Evolutionary conservation across 2,888 invertebrate species (phyloP), one percentile per base, ranked within the genome.

Genomic region (Hirtodrosophila alboralis): DNA sequence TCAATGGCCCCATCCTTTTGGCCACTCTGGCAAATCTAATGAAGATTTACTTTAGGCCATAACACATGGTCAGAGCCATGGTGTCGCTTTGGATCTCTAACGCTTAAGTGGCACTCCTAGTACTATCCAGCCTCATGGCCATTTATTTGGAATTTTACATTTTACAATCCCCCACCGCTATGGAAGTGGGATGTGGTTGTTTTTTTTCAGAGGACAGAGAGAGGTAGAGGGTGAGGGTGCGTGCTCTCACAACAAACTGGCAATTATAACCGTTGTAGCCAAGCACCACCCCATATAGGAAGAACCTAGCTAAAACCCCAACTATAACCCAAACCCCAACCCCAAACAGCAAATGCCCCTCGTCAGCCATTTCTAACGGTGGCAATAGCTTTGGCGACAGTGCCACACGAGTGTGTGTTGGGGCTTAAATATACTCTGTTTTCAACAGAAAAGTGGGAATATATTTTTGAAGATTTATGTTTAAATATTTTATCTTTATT

Each of bases 21-120:
- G 83, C 77, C 71, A 86, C 76, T 87, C 85, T 83, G 79, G 86
- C 86, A 87, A 85, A 84, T 85, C 86, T 88, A 87, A 88, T 87
- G 87, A 87, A 87, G 88, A 88, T 87, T 88, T 87, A 87, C 87
- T 87, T 88, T 88, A 77, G 85, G 83, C 86, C 77, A 87, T 85
- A 88, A 87, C 77, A 84, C 80, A 80, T 74, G 71, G 54, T 47
- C 58, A 57, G 45, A 43, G 51, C 51, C n/a, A n/a, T n/a, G 31
- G 44, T 49, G 56, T 34, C 45, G 60, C 43, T 26, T 27, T 13
- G 26, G 21, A n/a, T n/a, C 43, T 27, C 14, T 45, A 58, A 56
- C 81, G 76, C 77, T 80, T 73, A 75, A 78, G 67, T 71, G 75
- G 75, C 78, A 48, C 7, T 8, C 6, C 7, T 8, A 23, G 23